A percentile compares a stretch with the other conserved stretches of the same genome.
Evolutionary conservation across 2,888 invertebrate species (phyloP).

Genomic region (Nomada fabriciana): DNA sequence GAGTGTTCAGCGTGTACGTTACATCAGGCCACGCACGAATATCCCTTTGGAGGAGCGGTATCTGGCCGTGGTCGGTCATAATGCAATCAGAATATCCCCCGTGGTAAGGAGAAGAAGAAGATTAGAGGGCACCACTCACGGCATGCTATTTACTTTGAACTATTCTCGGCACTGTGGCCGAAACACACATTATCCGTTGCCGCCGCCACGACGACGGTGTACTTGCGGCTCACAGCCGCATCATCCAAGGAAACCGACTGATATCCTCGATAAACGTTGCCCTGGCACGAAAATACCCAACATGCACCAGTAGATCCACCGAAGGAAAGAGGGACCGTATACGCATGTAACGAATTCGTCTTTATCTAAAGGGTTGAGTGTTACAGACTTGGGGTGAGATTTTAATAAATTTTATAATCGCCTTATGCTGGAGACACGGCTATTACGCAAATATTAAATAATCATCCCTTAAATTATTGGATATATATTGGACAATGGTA

Average conservation of each 20-base stretch:
- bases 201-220: slow-evolving; percentile 41
- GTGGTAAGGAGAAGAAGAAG: slow-evolving; percentile 65
- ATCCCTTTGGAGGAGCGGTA: slow-evolving; percentile 65
- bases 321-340: neutral
- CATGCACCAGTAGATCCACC: neutral
- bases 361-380: neutral
- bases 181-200: slow-evolving; percentile 71
- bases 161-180: slow-evolving; percentile 72
- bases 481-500: too few species aligned
- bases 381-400: too few species aligned
- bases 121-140: slow-evolving; percentile 73
- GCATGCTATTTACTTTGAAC: slow-evolving; percentile 75
- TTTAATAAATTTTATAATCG: neutral
- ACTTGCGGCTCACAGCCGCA: slow-evolving; percentile 42
- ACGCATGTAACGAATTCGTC: neutral
- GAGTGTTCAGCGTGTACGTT: slow-evolving; percentile 37
- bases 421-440: too few species aligned
- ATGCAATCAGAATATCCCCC: slow-evolving; percentile 70
- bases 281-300: slow-evolving; percentile 39
- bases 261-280: slow-evolving; percentile 62
- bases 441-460: too few species aligned
- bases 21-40: slow-evolving; percentile 60
- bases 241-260: slow-evolving; percentile 57
- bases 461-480: too few species aligned
- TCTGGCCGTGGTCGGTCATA: slow-evolving; percentile 65